Conservation (phyloP, 1,140 invertebrate species). For the Neodiprion virginianus region DNA sequence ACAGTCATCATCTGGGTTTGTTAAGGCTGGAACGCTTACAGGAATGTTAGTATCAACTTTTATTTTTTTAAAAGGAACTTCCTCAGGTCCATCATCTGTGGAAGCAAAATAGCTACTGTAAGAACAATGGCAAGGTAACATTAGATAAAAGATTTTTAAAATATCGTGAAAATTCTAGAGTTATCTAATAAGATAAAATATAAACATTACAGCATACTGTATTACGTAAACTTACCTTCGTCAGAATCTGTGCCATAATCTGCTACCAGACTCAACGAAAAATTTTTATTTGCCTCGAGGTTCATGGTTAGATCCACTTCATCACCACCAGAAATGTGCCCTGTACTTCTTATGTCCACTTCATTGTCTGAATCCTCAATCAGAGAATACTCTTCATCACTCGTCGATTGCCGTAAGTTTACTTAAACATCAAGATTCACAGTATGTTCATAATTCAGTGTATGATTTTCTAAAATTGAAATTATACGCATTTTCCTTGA, state of each 20-base stretch:
- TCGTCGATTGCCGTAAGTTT: background rate
- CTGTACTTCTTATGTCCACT: background rate
- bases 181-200: conserved; percentile 18
- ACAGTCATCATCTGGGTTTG: background rate
- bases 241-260: conserved; percentile 48
- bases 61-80: conserved; percentile 47
- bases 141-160: conserved; percentile 16
- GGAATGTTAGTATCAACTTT: conserved; percentile 24
- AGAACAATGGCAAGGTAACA: conserved; percentile 22
- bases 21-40: too few relatives aligned
- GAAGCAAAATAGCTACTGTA: conserved; percentile 24
- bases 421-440: conserved; percentile 3
- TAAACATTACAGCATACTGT: conserved; percentile 5
- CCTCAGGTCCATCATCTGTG: conserved; percentile 49
- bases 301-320: conserved; percentile 27
- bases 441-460: background rate
- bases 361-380: conserved; percentile 14
- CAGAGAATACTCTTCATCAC: conserved; percentile 7
- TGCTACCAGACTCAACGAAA: conserved; percentile 42
- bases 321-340: conserved; percentile 35
- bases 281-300: conserved; percentile 10
- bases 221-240: conserved; percentile 36
- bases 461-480: background rate
- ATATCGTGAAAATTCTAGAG: conserved; percentile 11
- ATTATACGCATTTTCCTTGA: background rate